Conservation (phyloP, 2,113 vertebrate genomes). For the Pelecanus crispus region DNA sequence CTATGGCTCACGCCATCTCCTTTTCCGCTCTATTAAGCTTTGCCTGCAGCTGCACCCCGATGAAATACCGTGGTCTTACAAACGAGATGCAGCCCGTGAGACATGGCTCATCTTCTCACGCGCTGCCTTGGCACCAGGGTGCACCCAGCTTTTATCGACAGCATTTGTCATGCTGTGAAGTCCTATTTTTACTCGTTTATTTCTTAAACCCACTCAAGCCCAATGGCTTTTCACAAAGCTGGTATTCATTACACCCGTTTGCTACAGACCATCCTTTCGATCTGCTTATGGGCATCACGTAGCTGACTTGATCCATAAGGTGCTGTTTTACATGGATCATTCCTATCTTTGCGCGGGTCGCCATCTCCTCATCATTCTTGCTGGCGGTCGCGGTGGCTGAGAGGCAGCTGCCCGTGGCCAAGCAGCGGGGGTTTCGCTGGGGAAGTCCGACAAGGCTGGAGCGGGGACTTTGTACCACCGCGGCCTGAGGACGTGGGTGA, state of each 20-base stretch:
- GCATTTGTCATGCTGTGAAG: neutral
- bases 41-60: neutral
- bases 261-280: neutral
- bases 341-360: neutral
- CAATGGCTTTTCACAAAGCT: neutral
- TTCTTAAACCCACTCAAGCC: neutral
- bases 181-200: neutral
- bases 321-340: neutral
- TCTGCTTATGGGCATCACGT: neutral
- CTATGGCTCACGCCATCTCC: rapidly evolving
- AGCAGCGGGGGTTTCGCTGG: rapidly evolving
- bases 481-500: neutral
- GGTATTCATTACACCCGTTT: neutral
- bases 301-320: neutral
- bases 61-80: neutral
- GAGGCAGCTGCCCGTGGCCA: neutral
- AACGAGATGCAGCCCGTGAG: neutral
- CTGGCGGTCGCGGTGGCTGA: neutral
- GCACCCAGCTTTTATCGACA: neutral
- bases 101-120: rapidly evolving
- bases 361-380: neutral
- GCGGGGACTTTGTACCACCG: rapidly evolving
- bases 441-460: neutral
- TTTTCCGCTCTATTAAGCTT: neutral
- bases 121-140: neutral